Percentiles rank a stretch among this genome's conserved stretches.
phyloP scores from a whole-genome alignment of 2,113 vertebrate species.

The Oryzias javanicus region DNA sequence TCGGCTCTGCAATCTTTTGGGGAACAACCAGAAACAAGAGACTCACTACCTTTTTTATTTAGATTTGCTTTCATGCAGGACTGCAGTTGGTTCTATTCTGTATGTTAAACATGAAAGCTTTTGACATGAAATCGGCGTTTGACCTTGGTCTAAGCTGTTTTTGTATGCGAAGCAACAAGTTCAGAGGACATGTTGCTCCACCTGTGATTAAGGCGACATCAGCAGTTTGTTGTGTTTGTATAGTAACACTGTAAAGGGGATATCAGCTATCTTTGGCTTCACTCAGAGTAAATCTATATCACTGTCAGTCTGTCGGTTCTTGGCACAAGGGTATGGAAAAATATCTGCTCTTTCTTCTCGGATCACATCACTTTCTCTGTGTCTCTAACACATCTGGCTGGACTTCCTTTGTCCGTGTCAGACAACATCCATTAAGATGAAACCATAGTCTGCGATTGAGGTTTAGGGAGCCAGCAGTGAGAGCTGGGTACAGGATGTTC shows the following conservation, averaged over 20 bases:
- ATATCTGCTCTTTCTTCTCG: constrained; percentile 34
- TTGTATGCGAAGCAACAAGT: constrained; percentile 47
- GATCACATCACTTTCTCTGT: constrained; percentile 10
- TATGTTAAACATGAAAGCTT: too few species aligned
- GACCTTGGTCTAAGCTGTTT: constrained; percentile 22
- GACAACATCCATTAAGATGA: constrained; percentile 1
- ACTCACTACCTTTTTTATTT: too few species aligned
- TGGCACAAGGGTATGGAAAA: constrained; percentile 45
- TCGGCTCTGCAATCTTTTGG: too few species aligned
- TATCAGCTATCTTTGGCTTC: constrained; percentile 51
- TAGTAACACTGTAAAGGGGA: constrained; percentile 16
- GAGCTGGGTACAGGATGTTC: background rate
- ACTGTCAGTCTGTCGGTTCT: constrained; percentile 46
- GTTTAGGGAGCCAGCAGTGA: background rate
- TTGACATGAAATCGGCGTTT: background rate
- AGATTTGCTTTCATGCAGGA: too few species aligned
- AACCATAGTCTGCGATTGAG: background rate
- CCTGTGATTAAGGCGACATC: constrained; percentile 28
- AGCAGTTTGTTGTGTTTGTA: constrained; percentile 52
- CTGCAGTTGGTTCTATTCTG: too few species aligned
- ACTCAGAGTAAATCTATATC: constrained; percentile 63
- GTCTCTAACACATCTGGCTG: background rate
- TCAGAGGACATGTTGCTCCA: constrained; percentile 33
- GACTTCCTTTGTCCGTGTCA: background rate
- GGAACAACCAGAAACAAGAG: too few species aligned